These are phyloP conservation scores for Vanacampus margaritifer DNA, from an alignment of 2,113 vertebrate species.

Conservation along the genomic window DNA sequence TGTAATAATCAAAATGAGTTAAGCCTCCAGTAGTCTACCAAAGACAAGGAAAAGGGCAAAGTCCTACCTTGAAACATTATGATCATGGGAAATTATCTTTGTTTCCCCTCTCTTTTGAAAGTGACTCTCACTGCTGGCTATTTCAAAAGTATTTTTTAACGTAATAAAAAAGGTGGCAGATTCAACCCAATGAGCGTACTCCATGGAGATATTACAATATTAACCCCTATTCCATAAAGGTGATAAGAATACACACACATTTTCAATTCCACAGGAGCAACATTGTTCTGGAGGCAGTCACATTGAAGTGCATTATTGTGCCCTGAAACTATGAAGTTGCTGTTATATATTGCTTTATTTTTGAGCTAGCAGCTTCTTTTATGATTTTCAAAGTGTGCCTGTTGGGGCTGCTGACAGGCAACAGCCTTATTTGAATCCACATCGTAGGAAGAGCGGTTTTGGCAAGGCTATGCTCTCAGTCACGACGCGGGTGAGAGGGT, in stretches of 20 bases:
- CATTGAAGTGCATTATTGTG: not conserved
- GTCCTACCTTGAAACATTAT: slow-evolving; percentile 51
- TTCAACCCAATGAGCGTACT: slow-evolving; percentile 42
- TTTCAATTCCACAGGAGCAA: not conserved
- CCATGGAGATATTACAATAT: not conserved
- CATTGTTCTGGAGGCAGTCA: not conserved
- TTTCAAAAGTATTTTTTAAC: slow-evolving; percentile 36
- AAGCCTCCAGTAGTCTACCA: slow-evolving; percentile 42
- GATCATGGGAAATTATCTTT: slow-evolving; percentile 51
- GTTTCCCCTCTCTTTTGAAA: slow-evolving; percentile 34
- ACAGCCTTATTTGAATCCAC: slow-evolving; percentile 47
- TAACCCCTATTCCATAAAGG: not conserved
- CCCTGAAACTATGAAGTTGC: slow-evolving; percentile 6
- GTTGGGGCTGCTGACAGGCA: slow-evolving; percentile 27
- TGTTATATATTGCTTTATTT: slow-evolving; percentile 15
- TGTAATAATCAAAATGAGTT: slow-evolving; percentile 54
- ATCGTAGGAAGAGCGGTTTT: slow-evolving; percentile 45
- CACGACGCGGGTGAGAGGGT: slow-evolving; percentile 37
- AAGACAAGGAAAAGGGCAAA: slow-evolving; percentile 47
- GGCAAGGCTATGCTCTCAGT: slow-evolving; percentile 36
- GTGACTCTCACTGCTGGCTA: slow-evolving; percentile 40
- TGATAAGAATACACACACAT: not conserved
- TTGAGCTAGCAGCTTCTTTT: slow-evolving; percentile 17
- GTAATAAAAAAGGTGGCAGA: slow-evolving; percentile 20
- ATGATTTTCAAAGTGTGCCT: slow-evolving; percentile 10